Percentiles rank a stretch among this genome's conserved stretches.
Conservation (phyloP, 2,113 vertebrate genomes). For the Myiagra hebetior region DNA sequence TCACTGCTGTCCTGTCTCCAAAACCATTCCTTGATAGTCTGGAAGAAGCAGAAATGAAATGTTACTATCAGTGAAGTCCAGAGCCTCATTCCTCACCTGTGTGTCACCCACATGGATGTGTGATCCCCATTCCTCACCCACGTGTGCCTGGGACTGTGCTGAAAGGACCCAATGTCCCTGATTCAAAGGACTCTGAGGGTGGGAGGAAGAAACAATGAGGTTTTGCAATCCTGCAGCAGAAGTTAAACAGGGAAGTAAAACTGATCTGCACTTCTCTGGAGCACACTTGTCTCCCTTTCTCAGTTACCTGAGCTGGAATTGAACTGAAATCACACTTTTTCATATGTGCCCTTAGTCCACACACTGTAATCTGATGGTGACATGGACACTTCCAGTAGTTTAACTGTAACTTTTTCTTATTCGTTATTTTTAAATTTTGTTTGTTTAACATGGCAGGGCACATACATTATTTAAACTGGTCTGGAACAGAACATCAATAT, state of each 20-base stretch:
- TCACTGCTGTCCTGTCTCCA: conserved; percentile 64
- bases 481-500: background rate
- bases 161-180: background rate
- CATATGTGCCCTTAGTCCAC: background rate
- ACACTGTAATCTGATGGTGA: background rate
- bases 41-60: background rate
- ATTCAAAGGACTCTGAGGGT: background rate
- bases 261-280: background rate
- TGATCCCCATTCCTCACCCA: background rate
- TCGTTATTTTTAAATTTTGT: background rate
- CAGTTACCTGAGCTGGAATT: background rate
- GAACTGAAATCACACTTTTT: background rate
- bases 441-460: background rate
- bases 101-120: rapidly evolving
- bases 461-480: rapidly evolving
- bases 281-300: background rate
- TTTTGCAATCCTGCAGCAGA: background rate
- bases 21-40: conserved; percentile 80
- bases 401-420: background rate
- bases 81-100: background rate
- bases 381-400: background rate
- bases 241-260: background rate
- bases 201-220: background rate
- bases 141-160: background rate
- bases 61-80: background rate